phyloP scores from a whole-genome alignment of 2,888 invertebrate species.

The Tyria jacobaeae region DNA sequence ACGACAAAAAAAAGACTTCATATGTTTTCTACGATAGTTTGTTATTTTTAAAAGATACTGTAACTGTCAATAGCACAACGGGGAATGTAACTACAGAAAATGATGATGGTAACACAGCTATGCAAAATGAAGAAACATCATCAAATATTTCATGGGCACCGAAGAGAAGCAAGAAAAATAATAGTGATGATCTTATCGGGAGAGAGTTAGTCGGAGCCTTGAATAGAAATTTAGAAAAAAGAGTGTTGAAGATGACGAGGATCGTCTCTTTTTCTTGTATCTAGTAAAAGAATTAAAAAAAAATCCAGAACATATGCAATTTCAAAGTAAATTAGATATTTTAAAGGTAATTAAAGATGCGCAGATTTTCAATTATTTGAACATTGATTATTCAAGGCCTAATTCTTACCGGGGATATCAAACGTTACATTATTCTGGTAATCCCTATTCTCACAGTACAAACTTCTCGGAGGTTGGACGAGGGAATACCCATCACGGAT shows the following conservation, averaged over 20 bases:
- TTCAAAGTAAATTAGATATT: conserved; percentile 29
- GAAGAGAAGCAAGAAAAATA: conserved; percentile 27
- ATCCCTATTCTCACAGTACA: too few species aligned
- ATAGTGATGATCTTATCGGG: conserved; percentile 19
- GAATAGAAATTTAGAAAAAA: conserved; percentile 28
- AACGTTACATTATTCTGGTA: too few species aligned
- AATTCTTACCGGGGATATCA: conserved; percentile 18
- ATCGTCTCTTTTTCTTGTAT: conserved; percentile 42
- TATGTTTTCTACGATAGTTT: conserved; percentile 33
- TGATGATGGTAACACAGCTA: conserved; percentile 24
- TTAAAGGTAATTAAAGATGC: background rate
- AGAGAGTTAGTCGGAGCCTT: conserved; percentile 24
- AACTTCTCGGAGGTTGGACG: too few species aligned
- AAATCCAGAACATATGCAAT: conserved; percentile 35
- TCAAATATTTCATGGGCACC: conserved; percentile 18
- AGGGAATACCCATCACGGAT: too few species aligned
- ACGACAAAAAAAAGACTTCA: conserved; percentile 24
- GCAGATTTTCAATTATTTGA: background rate
- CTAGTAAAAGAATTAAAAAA: conserved; percentile 43
- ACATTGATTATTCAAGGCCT: conserved; percentile 16
- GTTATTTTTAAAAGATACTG: conserved; percentile 28
- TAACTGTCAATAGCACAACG: conserved; percentile 19
- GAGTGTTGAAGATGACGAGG: conserved; percentile 23
- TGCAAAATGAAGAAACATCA: conserved; percentile 24
- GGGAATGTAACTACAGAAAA: conserved; percentile 24